These are phyloP conservation scores for Clytia hemisphaerica DNA, from an alignment of 30 jellyfish, hydroid and myxozoan species.

Conservation along the genomic window DNA sequence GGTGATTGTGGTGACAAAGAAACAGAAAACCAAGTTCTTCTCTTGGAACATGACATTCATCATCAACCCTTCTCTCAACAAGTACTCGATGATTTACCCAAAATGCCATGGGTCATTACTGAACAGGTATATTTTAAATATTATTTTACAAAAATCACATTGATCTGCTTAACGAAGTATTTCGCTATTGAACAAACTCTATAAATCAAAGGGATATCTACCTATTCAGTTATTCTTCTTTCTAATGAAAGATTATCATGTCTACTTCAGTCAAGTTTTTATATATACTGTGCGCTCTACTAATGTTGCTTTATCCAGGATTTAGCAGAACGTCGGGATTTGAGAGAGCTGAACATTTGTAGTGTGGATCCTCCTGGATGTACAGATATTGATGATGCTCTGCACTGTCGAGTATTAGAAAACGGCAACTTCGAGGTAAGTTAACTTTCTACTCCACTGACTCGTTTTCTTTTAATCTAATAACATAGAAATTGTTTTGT, in stretches of 20 bases:
- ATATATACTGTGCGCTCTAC: neutral
- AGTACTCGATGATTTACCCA: constrained; percentile 76
- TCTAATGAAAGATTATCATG: neutral
- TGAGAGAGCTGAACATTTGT: constrained; percentile 79
- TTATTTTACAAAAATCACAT: too few relatives aligned
- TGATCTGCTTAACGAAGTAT: too few relatives aligned
- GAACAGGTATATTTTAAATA: constrained; percentile 77
- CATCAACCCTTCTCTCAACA: constrained; percentile 76
- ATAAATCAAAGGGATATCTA: too few relatives aligned
- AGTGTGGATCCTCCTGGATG: constrained; percentile 99
- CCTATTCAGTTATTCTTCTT: too few relatives aligned
- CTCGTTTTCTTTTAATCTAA: too few relatives aligned
- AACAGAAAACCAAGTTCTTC: constrained; percentile 74
- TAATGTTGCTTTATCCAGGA: constrained; percentile 74
- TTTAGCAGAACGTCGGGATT: constrained; percentile 71
- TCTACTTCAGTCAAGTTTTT: neutral
- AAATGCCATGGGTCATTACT: constrained; percentile 87
- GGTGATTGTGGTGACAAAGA: constrained; percentile 97
- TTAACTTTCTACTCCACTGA: too few relatives aligned
- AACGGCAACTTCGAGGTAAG: constrained; percentile 90
- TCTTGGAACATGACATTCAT: constrained; percentile 91
- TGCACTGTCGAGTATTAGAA: constrained; percentile 75
- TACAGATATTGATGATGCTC: constrained; percentile 99
- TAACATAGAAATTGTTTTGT: too few relatives aligned
- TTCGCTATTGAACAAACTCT: too few relatives aligned